Base-by-base conservation (phyloP, 1,140 invertebrate species). In the Fopius arisanus region DNA sequence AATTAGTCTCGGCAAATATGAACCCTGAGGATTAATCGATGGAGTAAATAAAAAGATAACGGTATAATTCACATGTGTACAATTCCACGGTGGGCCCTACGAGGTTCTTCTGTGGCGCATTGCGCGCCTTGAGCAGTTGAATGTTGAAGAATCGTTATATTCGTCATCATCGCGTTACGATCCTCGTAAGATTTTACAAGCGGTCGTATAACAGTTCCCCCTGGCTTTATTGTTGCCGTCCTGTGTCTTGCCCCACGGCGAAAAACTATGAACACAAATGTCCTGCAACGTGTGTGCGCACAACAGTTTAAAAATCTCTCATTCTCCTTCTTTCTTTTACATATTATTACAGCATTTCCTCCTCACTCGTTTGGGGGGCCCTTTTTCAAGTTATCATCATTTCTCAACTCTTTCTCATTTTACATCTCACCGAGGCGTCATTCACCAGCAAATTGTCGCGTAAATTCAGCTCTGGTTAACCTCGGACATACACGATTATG, bases 141-240 rank as follows among this genome's bases (percentile, higher is more conserved):
- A 51, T 51, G 43, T 51, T 51, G 43, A 51, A 51, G 43, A 51
- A 51, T 51, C 19, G 70, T 78, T 81, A 76, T 80, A 78, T 77
- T 73, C 79, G 77, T 83, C 75, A 80, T 80, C 79, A 84, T 85
- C 82, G 74, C 79, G 78, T 85, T 84, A 84, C 78, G 80, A 82
- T 84, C 82, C 79, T 76, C 76, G 75, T 84, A 83, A 82, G 81
- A 78, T 83, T 85, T 84, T 84, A 85, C 81, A 80, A 76, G 80
- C 37, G 78, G 76, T 79, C 75, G 79, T 66, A 66, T 66, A 84
- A 84, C 78, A 73, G 79, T 54, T 16, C 75, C 66, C 54, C 37
- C 16, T 65, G 71, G 72, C 75, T 82, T 81, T 82, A 80, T 79
- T 74, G 77, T 80, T 77, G 75, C 72, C 65, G 67, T 43, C 40